These are phyloP conservation scores for Nasonia longicornis DNA, from an alignment of 1,140 invertebrate species.

Conservation along the genomic window DNA sequence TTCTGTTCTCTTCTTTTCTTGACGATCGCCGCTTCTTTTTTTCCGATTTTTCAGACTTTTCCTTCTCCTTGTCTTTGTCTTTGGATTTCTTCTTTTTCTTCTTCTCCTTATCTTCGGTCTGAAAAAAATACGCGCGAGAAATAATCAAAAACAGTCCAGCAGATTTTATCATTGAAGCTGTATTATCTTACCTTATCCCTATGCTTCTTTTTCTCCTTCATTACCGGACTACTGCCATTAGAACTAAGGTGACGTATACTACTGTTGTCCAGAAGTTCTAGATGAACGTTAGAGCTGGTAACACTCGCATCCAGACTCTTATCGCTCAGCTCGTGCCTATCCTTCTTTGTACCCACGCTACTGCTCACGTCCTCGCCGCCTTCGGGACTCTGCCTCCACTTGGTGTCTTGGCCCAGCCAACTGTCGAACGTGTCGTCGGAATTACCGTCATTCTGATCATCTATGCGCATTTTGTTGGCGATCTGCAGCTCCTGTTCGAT, in stretches of 20 bases:
- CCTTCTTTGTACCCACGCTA: slow-evolving; percentile 64
- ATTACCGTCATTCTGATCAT: slow-evolving; percentile 68
- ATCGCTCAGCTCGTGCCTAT: slow-evolving; percentile 70
- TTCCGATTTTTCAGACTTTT: slow-evolving; percentile 61
- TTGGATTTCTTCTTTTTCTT: slow-evolving; percentile 68
- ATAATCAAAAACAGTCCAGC: neutral
- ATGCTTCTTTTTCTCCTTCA: slow-evolving; percentile 72
- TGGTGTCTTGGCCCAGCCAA: slow-evolving; percentile 69
- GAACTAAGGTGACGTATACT: slow-evolving; percentile 67
- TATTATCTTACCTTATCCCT: slow-evolving; percentile 68
- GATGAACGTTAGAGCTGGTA: slow-evolving; percentile 72
- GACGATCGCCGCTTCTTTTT: slow-evolving; percentile 67
- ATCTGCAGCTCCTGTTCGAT: slow-evolving; percentile 64
- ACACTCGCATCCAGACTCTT: slow-evolving; percentile 70
- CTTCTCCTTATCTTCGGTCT: slow-evolving; percentile 72
- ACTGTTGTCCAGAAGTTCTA: slow-evolving; percentile 69
- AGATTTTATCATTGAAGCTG: neutral
- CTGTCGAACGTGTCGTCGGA: slow-evolving; percentile 72
- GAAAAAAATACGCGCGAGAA: slow-evolving; percentile 48
- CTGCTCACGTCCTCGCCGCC: slow-evolving; percentile 73
- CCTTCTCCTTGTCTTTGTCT: slow-evolving; percentile 68
- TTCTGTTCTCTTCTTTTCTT: slow-evolving; percentile 64
- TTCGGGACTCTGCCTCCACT: slow-evolving; percentile 74
- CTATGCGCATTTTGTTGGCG: slow-evolving; percentile 61
- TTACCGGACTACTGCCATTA: slow-evolving; percentile 65